Percentiles rank a stretch among this genome's conserved stretches.
phyloP scores from a whole-genome alignment of 2,888 invertebrate genomes.

The Deladenus siricidicola region DNA sequence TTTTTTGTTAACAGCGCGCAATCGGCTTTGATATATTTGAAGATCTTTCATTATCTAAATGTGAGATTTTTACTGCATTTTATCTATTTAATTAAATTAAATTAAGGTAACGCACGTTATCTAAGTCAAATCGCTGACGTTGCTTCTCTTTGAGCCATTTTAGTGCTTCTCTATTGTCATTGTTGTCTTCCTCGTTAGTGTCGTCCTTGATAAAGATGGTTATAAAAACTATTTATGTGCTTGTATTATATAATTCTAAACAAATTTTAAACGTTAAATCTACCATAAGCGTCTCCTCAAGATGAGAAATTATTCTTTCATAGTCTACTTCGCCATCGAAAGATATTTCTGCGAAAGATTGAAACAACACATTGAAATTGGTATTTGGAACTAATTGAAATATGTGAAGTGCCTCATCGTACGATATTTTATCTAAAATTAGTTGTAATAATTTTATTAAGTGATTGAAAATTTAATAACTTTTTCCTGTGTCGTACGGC shows the following conservation, averaged over 20 bases:
- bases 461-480: background rate
- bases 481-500: constrained; percentile 21
- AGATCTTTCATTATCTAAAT: constrained; percentile 15
- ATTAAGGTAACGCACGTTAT: constrained; percentile 5
- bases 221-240: background rate
- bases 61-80: too few relatives aligned
- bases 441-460: background rate
- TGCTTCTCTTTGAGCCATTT: constrained; percentile 12
- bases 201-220: background rate
- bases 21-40: constrained; percentile 9
- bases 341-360: constrained; percentile 10
- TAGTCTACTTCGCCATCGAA: constrained; percentile 10
- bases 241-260: background rate
- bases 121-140: constrained; percentile 7
- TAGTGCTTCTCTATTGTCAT: constrained; percentile 1
- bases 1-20: constrained; percentile 13
- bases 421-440: constrained; percentile 18
- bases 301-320: constrained; percentile 2
- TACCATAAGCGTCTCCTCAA: background rate
- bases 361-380: constrained; percentile 7
- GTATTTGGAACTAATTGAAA: constrained; percentile 20
- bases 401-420: constrained; percentile 21
- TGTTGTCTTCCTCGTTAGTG: background rate
- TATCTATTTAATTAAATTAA: too few relatives aligned
- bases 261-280: too few relatives aligned